Conservation (phyloP, 1,140 invertebrate genomes). For the Rhopalosiphum padi region DNA sequence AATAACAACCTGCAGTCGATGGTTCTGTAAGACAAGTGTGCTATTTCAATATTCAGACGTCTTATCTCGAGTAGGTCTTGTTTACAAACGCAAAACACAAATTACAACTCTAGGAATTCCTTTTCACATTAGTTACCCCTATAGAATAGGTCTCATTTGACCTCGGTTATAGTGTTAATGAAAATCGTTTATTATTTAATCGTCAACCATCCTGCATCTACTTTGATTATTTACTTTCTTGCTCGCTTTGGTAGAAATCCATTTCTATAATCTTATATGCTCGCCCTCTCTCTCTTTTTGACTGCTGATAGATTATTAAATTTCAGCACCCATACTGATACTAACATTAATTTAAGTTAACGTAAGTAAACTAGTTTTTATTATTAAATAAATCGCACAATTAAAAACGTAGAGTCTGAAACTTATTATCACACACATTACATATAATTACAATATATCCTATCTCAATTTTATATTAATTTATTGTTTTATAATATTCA, state of each 20-base stretch:
- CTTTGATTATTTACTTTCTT: background rate
- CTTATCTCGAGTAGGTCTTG: background rate
- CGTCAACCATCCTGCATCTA: fast-evolving
- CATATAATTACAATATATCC: background rate
- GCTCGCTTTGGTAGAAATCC: background rate
- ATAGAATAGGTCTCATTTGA: background rate
- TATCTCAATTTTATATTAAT: background rate
- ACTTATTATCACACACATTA: background rate
- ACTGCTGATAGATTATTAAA: background rate
- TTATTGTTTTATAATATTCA: background rate
- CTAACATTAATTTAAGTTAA: too few species aligned
- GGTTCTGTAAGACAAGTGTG: background rate
- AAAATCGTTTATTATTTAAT: background rate
- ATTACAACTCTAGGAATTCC: background rate
- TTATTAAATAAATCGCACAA: background rate
- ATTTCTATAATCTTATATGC: too few species aligned
- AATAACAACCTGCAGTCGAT: background rate
- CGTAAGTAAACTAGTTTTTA: too few species aligned
- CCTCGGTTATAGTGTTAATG: background rate
- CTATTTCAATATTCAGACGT: background rate
- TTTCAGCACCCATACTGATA: background rate
- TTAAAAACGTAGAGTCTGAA: background rate
- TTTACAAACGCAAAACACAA: background rate
- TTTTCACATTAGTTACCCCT: background rate
- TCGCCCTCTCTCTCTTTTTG: background rate